Evolutionary conservation across 2,797 vertebrate genomes (phyloP).

Genomic region (Rhadinocentrus ornatus): DNA sequence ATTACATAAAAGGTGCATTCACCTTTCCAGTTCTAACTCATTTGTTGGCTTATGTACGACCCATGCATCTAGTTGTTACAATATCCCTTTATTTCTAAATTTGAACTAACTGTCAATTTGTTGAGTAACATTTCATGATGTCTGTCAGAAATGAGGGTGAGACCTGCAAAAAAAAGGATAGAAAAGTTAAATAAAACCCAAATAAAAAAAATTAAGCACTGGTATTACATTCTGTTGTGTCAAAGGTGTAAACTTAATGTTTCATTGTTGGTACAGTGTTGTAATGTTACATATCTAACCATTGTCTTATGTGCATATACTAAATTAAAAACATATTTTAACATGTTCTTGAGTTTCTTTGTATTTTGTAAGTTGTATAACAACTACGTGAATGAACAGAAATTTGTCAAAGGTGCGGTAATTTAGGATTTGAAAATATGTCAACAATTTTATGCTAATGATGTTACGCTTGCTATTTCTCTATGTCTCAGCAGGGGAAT

Average conservation of each 20-base stretch:
- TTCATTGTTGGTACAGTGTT: constrained; percentile 38
- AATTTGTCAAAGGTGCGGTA: neutral
- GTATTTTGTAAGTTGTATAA: neutral
- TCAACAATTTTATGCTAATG: neutral
- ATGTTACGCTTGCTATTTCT: neutral
- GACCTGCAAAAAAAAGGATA: neutral
- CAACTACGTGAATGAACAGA: neutral
- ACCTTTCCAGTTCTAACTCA: constrained; percentile 7
- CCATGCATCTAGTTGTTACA: neutral
- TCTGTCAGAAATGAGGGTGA: neutral
- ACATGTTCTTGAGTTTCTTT: constrained; percentile 8
- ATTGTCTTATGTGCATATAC: constrained; percentile 53
- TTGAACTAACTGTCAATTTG: neutral
- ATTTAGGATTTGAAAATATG: neutral
- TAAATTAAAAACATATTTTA: constrained; percentile 60
- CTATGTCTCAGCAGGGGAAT: constrained; percentile 28
- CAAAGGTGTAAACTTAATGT: constrained; percentile 10
- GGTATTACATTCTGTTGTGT: constrained; percentile 16
- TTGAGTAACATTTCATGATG: neutral
- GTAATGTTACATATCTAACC: constrained; percentile 49
- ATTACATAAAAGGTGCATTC: neutral
- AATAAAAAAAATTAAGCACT: constrained; percentile 1
- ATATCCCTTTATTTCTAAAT: no score
- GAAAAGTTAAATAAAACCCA: neutral
- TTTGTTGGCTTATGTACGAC: constrained; percentile 1